Percentiles rank a stretch among this genome's conserved stretches.
Conservation (phyloP, 2,888 invertebrate genomes). For the Yponomeuta evonymella region DNA sequence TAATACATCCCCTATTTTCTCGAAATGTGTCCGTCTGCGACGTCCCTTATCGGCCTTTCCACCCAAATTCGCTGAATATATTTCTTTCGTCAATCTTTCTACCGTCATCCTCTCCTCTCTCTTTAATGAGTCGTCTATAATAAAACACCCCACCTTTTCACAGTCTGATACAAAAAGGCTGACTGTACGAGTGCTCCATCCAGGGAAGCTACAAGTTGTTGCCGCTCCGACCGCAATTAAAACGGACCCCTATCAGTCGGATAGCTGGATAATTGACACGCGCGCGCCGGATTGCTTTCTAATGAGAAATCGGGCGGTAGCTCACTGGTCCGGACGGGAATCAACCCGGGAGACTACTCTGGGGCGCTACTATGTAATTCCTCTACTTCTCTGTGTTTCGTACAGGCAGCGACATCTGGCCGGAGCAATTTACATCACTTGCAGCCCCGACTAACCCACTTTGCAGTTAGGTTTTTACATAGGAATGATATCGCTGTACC, state of each 20-base stretch:
- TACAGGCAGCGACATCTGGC: too few species aligned
- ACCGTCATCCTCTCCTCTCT: not conserved
- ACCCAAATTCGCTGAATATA: too few species aligned
- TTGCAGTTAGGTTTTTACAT: too few species aligned
- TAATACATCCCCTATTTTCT: too few species aligned
- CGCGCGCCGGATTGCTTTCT: slow-evolving; percentile 12
- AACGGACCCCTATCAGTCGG: slow-evolving; percentile 10
- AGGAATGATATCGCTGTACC: too few species aligned
- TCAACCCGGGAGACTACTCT: not conserved
- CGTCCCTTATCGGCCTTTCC: too few species aligned
- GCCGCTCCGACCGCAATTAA: slow-evolving; percentile 13
- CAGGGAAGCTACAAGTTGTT: slow-evolving; percentile 8
- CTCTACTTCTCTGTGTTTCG: too few species aligned
- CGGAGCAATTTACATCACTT: too few species aligned
- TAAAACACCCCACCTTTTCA: not conserved
- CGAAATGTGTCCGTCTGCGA: too few species aligned
- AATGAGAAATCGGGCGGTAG: slow-evolving; percentile 6
- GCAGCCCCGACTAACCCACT: too few species aligned
- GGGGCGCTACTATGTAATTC: too few species aligned
- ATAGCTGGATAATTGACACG: slow-evolving; percentile 14
- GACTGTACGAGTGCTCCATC: not conserved
- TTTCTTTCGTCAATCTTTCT: not conserved
- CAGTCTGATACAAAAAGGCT: not conserved
- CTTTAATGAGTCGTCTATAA: too few species aligned
- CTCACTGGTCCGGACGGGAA: not conserved